Evolutionary conservation across 2,888 invertebrate species (phyloP), one percentile per base, ranked within the genome.

Genomic region (Agriopis aurantiaria): DNA sequence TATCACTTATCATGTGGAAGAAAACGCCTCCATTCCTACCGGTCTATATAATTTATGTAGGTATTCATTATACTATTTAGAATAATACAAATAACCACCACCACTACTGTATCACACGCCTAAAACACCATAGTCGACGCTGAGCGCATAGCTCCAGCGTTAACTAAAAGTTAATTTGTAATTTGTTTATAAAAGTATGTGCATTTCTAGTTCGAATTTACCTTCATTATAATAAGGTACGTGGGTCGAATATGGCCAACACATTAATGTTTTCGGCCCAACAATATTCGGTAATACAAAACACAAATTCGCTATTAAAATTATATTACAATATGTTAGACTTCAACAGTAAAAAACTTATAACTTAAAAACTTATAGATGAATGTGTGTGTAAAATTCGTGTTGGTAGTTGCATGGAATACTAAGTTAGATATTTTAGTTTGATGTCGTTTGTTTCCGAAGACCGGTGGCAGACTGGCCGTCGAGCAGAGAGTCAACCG

Each of bases 381-480:
- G 23, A 40, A 51, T 56, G 40, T 52, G 61, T 57, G 11, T 46
- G 17, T 58, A 23, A 9, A 17, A 41, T 56, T 14, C 41, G n/a
- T 56, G 58, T 58, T 46, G 58, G 4, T 57, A 43, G 43, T 58
- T 46, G 12, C 58, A 12, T 58, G 58, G 17, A 17, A 23, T 17
- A 45, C 12, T 45, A 23, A 17, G 14, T 43, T 57, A 57, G 43
- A 17, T 58, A 58, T 58, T 46, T 17, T 57, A 57, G 56, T 57
- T 46, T 46, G 23, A 33, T 59, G 49, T 48, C 61, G 62, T 71
- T 71, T 71, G 58, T 71, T 71, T 71, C 43, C 66, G 48, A 71
- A 71, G 70, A 61, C 70, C 70, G 63, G 70, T 64, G 63, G 63
- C 70, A 11, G 70, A 71, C 48, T 71, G 70, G 70, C 59, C 65